Percentiles rank a stretch among this genome's conserved stretches.
Evolutionary conservation across 2,888 invertebrate species (phyloP).

Genomic region (Syritta pipiens): DNA sequence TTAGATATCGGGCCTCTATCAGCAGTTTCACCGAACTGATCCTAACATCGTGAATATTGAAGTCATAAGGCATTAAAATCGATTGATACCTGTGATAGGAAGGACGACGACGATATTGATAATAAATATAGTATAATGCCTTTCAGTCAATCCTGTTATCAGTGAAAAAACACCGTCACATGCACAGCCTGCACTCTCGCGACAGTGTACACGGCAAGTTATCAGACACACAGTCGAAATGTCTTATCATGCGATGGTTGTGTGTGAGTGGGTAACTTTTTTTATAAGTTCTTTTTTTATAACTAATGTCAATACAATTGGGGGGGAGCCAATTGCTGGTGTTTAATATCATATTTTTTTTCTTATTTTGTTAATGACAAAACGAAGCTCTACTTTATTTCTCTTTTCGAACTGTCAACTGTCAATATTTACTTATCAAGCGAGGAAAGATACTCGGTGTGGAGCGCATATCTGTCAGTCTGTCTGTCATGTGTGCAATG

Average conservation of each 20-base stretch:
- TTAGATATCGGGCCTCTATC: conserved; percentile 61
- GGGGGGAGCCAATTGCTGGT: conserved; percentile 37
- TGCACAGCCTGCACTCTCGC: background rate
- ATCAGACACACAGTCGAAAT: conserved; percentile 51
- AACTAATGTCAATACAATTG: no score
- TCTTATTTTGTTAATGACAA: conserved; percentile 51
- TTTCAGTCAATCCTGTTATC: conserved; percentile 58
- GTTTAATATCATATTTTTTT: no score
- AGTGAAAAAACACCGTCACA: conserved; percentile 22
- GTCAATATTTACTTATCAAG: conserved; percentile 52
- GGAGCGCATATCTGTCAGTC: conserved; percentile 9
- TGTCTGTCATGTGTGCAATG: conserved; percentile 55
- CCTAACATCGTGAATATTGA: conserved; percentile 62
- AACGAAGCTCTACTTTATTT: conserved; percentile 49
- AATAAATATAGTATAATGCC: conserved; percentile 57
- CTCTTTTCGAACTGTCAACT: conserved; percentile 33
- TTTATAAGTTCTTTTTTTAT: no score
- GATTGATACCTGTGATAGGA: conserved; percentile 70
- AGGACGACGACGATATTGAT: conserved; percentile 67
- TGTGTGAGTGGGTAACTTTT: background rate
- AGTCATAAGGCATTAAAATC: conserved; percentile 70
- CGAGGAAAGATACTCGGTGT: conserved; percentile 24
- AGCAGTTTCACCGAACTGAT: conserved; percentile 62
- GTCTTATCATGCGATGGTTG: background rate
- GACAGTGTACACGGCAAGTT: conserved; percentile 52